Conservation (phyloP, 2,113 vertebrate species). For the Podocnemis expansa region DNA sequence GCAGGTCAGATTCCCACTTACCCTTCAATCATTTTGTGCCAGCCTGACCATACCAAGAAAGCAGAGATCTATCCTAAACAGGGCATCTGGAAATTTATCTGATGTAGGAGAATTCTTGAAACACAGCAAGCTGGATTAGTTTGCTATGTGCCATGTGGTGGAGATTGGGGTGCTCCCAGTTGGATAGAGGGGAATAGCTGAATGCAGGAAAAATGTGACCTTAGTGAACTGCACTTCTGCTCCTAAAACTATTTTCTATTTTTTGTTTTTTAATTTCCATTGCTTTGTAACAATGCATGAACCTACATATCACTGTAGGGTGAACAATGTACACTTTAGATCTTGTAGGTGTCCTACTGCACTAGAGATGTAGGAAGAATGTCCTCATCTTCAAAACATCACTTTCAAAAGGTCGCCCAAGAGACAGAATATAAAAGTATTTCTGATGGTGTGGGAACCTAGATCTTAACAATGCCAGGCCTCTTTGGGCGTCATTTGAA, state of each 20-base stretch:
- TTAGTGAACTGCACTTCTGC: not conserved
- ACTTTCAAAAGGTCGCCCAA: not conserved
- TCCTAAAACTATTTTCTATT: not conserved
- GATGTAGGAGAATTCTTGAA: not conserved
- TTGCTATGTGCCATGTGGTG: not conserved
- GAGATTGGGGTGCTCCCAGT: not conserved
- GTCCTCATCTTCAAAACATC: not conserved
- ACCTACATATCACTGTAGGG: not conserved
- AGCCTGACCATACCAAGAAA: not conserved
- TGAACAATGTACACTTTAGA: not conserved
- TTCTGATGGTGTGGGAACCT: not conserved
- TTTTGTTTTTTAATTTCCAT: not conserved
- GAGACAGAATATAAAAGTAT: not conserved
- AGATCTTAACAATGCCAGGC: rapidly evolving
- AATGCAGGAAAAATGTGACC: not conserved
- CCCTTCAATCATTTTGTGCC: not conserved
- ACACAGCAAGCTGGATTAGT: not conserved
- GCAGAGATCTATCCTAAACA: not conserved
- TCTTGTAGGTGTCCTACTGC: not conserved
- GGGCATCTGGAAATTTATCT: not conserved
- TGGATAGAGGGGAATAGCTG: not conserved
- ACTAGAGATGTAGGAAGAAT: not conserved
- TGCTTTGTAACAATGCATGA: not conserved
- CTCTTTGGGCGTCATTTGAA: not conserved
- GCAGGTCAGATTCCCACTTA: not conserved